Percentiles rank a stretch among this genome's conserved stretches.
phyloP scores from a whole-genome alignment of 2,113 vertebrate genomes.

The Mirounga angustirostris region DNA sequence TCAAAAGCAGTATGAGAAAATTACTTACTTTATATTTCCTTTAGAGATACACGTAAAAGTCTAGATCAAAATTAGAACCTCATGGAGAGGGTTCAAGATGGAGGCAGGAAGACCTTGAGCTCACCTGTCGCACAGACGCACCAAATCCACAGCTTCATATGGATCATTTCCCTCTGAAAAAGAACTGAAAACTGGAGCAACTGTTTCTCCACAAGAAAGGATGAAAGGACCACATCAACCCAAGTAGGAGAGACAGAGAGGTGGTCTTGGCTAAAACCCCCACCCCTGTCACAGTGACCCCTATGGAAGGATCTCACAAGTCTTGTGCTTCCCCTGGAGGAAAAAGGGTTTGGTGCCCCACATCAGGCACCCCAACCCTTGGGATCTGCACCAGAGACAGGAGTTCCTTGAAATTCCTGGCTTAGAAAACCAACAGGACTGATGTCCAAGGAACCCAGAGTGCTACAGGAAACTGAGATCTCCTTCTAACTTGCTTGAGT shows the following conservation, averaged over 20 bases:
- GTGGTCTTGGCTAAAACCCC: background rate
- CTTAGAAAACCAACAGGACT: background rate
- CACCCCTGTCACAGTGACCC: background rate
- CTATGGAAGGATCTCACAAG: background rate
- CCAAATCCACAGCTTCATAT: background rate
- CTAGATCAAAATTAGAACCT: background rate
- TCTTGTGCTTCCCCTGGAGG: background rate
- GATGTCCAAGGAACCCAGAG: background rate
- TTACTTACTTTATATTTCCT: background rate
- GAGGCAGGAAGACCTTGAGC: background rate
- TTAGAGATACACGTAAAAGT: constrained; percentile 51
- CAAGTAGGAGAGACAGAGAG: background rate
- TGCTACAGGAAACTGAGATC: background rate
- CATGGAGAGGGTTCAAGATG: background rate
- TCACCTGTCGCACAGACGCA: background rate
- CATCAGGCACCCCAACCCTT: background rate
- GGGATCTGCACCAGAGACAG: background rate
- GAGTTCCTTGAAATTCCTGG: background rate
- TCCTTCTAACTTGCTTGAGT: background rate
- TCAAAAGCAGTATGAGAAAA: constrained; percentile 28
- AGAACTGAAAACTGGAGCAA: background rate
- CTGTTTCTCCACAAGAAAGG: background rate
- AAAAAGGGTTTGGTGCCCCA: background rate
- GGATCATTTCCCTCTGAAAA: background rate
- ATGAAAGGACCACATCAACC: background rate